A percentile compares a stretch with the other conserved stretches of the same genome.
Evolutionary conservation across 2,888 invertebrate genomes (phyloP).

Genomic region (Chrysopilus asiliformis): DNA sequence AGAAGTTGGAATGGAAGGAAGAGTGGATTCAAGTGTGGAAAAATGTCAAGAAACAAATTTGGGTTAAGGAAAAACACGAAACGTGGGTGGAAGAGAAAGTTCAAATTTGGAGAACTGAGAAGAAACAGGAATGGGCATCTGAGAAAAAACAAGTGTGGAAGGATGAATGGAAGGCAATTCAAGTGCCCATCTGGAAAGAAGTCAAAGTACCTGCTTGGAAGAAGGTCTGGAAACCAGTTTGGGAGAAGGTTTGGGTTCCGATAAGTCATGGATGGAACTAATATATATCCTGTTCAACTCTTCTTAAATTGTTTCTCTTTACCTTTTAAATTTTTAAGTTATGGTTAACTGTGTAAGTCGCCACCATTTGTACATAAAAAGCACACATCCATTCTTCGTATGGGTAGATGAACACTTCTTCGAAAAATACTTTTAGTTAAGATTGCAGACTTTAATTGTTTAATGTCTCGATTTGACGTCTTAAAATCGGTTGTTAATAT

Average conservation of each 20-base stretch:
- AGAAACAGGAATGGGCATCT: conserved; percentile 42
- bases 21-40: conserved; percentile 59
- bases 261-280: conserved; percentile 32
- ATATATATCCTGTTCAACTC: not conserved
- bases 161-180: conserved; percentile 51
- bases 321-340: too few relatives aligned
- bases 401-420: too few relatives aligned
- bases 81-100: conserved; percentile 61
- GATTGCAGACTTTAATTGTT: too few relatives aligned
- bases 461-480: too few relatives aligned
- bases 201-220: conserved; percentile 59
- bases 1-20: conserved; percentile 50
- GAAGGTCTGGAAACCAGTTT: conserved; percentile 71
- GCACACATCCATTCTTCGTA: too few relatives aligned
- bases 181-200: conserved; percentile 62
- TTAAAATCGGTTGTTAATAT: too few relatives aligned
- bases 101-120: conserved; percentile 46
- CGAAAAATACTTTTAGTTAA: too few relatives aligned
- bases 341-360: too few relatives aligned
- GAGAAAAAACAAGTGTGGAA: conserved; percentile 67
- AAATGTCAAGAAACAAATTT: conserved; percentile 61
- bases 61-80: conserved; percentile 65
- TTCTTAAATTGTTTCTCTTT: too few relatives aligned
- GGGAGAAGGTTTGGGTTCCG: conserved; percentile 76
- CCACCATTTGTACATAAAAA: too few relatives aligned